phyloP scores from a whole-genome alignment of 64 coral and sea anemone species.

The Trachythela sp. region DNA sequence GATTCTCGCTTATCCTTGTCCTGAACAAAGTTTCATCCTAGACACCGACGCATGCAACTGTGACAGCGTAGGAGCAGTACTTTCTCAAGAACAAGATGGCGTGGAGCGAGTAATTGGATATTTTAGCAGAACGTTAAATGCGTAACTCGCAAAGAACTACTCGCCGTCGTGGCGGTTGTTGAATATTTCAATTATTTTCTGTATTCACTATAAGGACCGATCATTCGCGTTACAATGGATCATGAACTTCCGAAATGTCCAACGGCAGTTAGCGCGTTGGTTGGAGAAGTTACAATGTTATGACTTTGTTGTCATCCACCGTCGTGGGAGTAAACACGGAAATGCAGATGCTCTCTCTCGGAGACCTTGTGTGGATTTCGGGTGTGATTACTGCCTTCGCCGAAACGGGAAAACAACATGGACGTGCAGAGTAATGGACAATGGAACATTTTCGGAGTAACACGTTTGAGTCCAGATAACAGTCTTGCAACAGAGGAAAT shows the following conservation, averaged over 20 bases:
- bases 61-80: background rate
- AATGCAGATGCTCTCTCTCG: background rate
- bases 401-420: background rate
- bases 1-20: background rate
- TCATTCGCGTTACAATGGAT: background rate
- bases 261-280: conserved; percentile 13
- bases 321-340: background rate
- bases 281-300: background rate
- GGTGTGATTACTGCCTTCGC: background rate
- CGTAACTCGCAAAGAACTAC: conserved; percentile 3
- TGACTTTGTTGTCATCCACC: background rate
- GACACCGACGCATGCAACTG: background rate
- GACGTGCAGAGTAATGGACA: background rate
- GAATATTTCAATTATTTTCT: background rate
- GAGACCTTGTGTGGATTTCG: background rate
- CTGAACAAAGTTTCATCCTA: background rate
- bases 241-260: background rate
- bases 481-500: background rate
- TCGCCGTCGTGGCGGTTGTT: background rate
- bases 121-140: background rate
- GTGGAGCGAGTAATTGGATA: background rate
- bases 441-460: background rate
- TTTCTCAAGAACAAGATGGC: conserved; percentile 3
- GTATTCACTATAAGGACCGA: background rate
- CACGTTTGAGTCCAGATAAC: background rate